phyloP scores from a whole-genome alignment of 2,113 vertebrate species.

The Benitochromis conjunctus region DNA sequence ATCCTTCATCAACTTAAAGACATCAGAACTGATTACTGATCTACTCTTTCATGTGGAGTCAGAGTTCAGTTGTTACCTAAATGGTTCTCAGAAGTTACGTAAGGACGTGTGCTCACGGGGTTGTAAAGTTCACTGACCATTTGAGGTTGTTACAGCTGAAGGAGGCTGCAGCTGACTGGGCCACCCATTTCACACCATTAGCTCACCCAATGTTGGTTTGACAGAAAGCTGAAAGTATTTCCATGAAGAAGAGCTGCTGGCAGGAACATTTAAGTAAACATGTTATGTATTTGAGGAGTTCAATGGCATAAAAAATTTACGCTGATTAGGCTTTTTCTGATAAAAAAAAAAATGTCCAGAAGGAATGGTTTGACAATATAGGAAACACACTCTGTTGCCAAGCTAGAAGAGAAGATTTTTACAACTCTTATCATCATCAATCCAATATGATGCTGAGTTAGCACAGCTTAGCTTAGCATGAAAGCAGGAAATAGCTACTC shows the following conservation, averaged over 20 bases:
- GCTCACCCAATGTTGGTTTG: neutral
- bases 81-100: conserved; percentile 56
- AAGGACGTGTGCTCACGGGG: conserved; percentile 26
- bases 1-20: conserved; percentile 47
- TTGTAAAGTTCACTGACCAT: conserved; percentile 19
- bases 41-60: conserved; percentile 53
- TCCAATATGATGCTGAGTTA: neutral
- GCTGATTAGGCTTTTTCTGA: neutral
- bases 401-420: neutral
- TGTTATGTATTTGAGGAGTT: neutral
- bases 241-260: neutral
- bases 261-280: neutral
- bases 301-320: neutral
- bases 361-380: neutral
- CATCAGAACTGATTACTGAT: conserved; percentile 50
- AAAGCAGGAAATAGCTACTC: neutral
- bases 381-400: neutral
- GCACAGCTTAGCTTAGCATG: neutral
- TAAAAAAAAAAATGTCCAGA: neutral
- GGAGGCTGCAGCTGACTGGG: neutral
- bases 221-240: neutral
- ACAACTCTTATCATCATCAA: neutral
- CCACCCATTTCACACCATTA: conserved; percentile 18
- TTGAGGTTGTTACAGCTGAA: conserved; percentile 20
- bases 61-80: conserved; percentile 58